Conservation (phyloP, 2,797 vertebrate species). For the Pitangus sulphuratus region DNA sequence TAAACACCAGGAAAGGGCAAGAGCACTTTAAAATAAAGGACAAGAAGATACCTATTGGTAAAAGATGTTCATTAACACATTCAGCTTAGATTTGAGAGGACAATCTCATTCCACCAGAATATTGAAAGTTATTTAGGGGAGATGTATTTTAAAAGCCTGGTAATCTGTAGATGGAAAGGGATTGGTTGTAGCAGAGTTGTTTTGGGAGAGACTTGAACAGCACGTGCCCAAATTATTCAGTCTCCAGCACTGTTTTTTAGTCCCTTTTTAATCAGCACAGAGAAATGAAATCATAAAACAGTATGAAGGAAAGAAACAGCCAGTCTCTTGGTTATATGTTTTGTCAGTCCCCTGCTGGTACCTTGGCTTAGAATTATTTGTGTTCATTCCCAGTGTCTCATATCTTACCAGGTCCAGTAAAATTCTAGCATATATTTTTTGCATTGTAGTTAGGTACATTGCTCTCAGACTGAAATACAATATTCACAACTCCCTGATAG, state of each 20-base stretch:
- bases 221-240: constrained; percentile 1
- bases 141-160: neutral
- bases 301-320: constrained; percentile 39
- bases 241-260: constrained; percentile 12
- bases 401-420: constrained; percentile 30
- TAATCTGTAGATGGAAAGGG: constrained; percentile 4
- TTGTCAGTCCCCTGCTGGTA: constrained; percentile 58
- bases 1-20: neutral
- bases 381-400: constrained; percentile 45
- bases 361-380: constrained; percentile 58
- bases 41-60: neutral
- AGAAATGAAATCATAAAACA: constrained; percentile 62
- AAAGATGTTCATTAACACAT: neutral
- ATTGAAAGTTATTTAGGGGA: neutral
- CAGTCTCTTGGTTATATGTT: constrained; percentile 42
- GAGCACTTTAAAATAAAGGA: neutral
- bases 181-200: neutral
- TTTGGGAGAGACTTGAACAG: neutral
- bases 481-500: constrained; percentile 14
- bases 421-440: constrained; percentile 50
- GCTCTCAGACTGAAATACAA: neutral
- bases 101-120: neutral
- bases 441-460: neutral
- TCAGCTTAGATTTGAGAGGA: neutral
- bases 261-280: constrained; percentile 60